Evolutionary conservation across 2,113 vertebrate genomes (phyloP), one percentile per base, ranked within the genome.

Genomic region (Ophthalmolycus amberensis): DNA sequence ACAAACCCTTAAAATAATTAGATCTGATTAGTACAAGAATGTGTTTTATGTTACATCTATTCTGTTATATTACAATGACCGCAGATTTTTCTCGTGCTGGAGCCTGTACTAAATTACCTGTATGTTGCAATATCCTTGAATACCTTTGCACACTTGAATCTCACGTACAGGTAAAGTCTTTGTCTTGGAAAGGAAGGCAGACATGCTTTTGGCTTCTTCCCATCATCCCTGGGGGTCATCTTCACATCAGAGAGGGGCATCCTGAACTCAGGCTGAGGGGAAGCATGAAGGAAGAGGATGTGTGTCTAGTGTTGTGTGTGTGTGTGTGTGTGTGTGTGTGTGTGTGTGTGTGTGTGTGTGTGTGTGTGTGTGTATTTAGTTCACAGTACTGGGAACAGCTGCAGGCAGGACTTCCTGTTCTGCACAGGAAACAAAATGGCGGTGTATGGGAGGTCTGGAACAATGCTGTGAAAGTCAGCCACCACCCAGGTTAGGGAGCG

Each of bases 391-490:
- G 92, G 93, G 92, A 93, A 94, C 89, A 90, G 88, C 84, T 90
- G 84, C 88, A 81, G 72, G 82, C 90, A 91, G 92, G 90, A 94
- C 89, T 95, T 95, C 93, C 94, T 93, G 87, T 83, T 68, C 83
- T 82, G 88, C 50, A 89, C 84, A 91, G 91, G 93, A 94, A 94
- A 91, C 90, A 94, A 94, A 82, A 95, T 94, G 92, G 91, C 69
- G 42, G 81, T 63, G 74, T 65, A 88, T 70, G 79, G 88, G 66
- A 89, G 88, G 73, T 65, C 67, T 77, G 90, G 87, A 95, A 95
- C 94, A 95, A 95, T 95, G 88, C 92, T 95, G 94, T 94, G 94
- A 94, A 94, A 94, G 78, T 90, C 85, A 65, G 93, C 87, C 92
- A 83, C 88, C 93, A 88, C 93, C 94, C 94, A 94, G 91, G 91